Conservation (phyloP, 2,888 invertebrate species). For the Seira sanloemensis region DNA sequence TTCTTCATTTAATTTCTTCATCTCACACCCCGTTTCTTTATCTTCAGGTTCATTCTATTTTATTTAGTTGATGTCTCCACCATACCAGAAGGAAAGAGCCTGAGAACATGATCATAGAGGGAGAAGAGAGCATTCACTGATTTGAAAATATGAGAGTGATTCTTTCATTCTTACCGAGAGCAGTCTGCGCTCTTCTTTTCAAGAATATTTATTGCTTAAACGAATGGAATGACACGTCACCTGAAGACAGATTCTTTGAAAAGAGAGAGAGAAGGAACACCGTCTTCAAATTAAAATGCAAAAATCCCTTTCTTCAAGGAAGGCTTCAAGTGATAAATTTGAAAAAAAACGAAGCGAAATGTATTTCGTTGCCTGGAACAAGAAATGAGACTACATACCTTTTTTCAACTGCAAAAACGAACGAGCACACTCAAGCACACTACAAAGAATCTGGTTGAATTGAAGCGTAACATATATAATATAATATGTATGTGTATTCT, state of each 20-base stretch:
- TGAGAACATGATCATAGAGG: background rate
- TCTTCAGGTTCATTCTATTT: conserved; percentile 22
- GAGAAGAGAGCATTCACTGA: conserved; percentile 33
- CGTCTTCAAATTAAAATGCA: conserved; percentile 4
- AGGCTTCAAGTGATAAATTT: background rate
- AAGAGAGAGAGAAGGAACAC: background rate
- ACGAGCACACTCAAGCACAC: background rate
- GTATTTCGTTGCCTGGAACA: background rate
- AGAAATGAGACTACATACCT: background rate
- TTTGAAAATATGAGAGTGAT: conserved; percentile 58
- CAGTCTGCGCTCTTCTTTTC: conserved; percentile 57
- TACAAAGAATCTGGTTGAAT: too few species aligned
- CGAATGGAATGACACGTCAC: conserved; percentile 66
- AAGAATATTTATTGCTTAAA: conserved; percentile 60
- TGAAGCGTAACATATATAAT: too few species aligned
- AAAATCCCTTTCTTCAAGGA: background rate
- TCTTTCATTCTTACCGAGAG: conserved; percentile 63
- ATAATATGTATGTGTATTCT: too few species aligned
- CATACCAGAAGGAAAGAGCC: conserved; percentile 17
- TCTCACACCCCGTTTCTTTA: conserved; percentile 15
- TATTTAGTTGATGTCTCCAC: conserved; percentile 34
- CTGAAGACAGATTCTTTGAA: conserved; percentile 64
- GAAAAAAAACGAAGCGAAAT: background rate
- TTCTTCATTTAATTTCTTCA: conserved; percentile 1
- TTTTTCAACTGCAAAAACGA: background rate